Conservation (phyloP, 2,888 invertebrate genomes). For the Helobdella robusta region DNA sequence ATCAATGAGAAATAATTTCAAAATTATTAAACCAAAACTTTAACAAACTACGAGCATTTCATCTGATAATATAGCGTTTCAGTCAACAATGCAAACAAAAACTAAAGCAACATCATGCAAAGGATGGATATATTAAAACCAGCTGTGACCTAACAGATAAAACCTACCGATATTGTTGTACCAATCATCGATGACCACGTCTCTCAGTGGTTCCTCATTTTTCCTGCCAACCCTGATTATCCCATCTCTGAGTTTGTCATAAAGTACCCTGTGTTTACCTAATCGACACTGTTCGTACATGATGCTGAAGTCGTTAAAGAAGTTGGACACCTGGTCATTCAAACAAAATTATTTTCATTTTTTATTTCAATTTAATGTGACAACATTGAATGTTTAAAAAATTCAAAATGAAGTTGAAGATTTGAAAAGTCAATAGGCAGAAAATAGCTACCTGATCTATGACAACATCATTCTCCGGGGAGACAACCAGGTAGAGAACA, state of each 20-base stretch:
- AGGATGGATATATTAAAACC: not conserved
- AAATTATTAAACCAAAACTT: not conserved
- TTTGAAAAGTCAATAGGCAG: no score
- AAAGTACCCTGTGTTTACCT: conserved; percentile 82
- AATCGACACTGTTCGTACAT: conserved; percentile 88
- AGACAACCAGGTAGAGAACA: conserved; percentile 84
- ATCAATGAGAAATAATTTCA: not conserved
- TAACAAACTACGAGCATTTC: no score
- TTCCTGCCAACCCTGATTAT: conserved; percentile 69
- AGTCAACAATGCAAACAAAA: not conserved
- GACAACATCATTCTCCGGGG: conserved; percentile 79
- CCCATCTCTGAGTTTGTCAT: conserved; percentile 69
- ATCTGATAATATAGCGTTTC: conserved; percentile 11
- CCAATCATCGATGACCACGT: conserved; percentile 75
- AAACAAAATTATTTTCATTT: no score
- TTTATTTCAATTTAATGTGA: no score
- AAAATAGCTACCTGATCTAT: conserved; percentile 59
- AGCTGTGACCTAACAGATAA: no score
- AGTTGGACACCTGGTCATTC: no score
- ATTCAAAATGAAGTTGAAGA: no score
- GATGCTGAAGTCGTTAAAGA: conserved; percentile 83
- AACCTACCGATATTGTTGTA: conserved; percentile 63
- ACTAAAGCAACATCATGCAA: not conserved
- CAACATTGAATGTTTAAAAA: no score
- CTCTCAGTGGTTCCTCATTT: conserved; percentile 57